Percentiles rank a stretch among this genome's conserved stretches.
phyloP scores from a whole-genome alignment of 2,797 vertebrate species.

The Arnoldichthys spilopterus region DNA sequence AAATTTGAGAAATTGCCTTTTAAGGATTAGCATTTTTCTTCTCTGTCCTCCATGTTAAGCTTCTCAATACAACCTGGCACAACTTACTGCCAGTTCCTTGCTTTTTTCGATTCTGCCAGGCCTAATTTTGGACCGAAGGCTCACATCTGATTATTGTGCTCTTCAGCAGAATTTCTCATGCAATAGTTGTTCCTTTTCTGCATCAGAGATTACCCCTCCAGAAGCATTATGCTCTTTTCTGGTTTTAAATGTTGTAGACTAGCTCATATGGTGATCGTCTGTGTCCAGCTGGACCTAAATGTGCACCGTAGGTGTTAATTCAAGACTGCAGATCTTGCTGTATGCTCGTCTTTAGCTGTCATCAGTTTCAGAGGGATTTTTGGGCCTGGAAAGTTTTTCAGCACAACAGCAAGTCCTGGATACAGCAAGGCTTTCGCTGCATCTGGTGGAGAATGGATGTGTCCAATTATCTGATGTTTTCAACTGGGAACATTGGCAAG shows the following conservation, averaged over 20 bases:
- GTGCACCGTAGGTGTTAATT: not conserved
- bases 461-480: conserved; percentile 37
- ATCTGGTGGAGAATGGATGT: conserved; percentile 28
- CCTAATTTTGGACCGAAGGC: conserved; percentile 30
- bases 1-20: too few species aligned
- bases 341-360: not conserved
- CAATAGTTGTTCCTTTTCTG: conserved; percentile 20
- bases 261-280: not conserved
- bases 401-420: conserved; percentile 6
- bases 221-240: conserved; percentile 1
- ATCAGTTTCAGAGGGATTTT: not conserved
- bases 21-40: too few species aligned
- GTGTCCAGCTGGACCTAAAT: not conserved
- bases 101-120: not conserved
- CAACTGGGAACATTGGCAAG: conserved; percentile 54
- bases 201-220: conserved; percentile 19
- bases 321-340: not conserved
- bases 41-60: not conserved
- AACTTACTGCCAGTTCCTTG: not conserved
- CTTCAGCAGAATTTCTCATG: conserved; percentile 27
- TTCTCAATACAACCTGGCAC: not conserved
- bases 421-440: conserved; percentile 10
- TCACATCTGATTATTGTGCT: conserved; percentile 36
- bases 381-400: conserved; percentile 5
- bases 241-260: not conserved